A percentile compares a stretch with the other conserved stretches of the same genome.
These are phyloP conservation scores for Euleptes europaea DNA, from an alignment of 2,113 vertebrate genomes.

Conservation along the genomic window DNA sequence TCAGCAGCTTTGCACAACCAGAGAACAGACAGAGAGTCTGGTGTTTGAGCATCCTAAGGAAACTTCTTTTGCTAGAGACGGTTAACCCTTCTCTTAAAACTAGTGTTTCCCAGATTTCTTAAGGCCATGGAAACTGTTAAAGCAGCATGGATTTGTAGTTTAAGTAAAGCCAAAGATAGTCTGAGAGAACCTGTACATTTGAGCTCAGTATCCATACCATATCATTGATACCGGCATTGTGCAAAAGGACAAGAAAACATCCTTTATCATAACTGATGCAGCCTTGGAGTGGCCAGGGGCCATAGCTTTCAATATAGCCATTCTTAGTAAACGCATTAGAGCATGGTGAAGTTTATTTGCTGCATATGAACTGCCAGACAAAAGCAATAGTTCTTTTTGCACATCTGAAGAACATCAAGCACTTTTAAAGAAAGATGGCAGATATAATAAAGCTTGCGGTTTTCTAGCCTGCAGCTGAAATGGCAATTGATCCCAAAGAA, in stretches of 20 bases:
- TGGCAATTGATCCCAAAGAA: background rate
- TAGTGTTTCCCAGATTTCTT: background rate
- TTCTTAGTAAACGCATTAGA: background rate
- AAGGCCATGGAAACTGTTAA: background rate
- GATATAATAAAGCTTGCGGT: background rate
- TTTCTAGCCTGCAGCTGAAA: background rate
- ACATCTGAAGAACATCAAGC: background rate
- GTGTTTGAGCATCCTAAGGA: no score
- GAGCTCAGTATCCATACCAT: background rate
- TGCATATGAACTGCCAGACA: background rate
- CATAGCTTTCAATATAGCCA: conserved; percentile 1
- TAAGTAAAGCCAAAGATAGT: background rate
- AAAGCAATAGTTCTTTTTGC: background rate
- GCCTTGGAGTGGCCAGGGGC: background rate
- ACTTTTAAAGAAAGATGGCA: background rate
- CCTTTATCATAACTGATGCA: background rate
- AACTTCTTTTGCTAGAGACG: background rate
- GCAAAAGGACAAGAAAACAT: background rate
- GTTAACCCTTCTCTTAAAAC: background rate
- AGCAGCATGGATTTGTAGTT: background rate
- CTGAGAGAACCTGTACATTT: background rate
- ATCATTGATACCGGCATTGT: background rate
- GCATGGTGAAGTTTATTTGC: conserved; percentile 4
- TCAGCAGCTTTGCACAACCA: no score
- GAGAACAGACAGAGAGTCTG: no score